Percentiles rank a stretch among this genome's conserved stretches.
Conservation (phyloP, 2,888 invertebrate species). For the Tinea pellionella region DNA sequence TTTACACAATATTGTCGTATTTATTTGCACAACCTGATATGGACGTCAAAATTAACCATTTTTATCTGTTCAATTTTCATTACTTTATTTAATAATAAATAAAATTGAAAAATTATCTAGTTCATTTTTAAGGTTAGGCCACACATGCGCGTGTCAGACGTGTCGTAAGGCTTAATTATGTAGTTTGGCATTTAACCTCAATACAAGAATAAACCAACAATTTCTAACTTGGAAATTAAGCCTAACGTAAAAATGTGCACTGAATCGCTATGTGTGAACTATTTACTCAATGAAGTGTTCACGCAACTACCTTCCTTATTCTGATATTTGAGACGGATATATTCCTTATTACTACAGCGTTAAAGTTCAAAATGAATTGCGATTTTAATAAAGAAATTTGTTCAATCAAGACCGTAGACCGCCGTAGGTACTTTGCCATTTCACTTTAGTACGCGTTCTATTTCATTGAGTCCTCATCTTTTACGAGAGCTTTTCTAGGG, state of each 20-base stretch:
- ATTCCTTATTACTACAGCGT: background rate
- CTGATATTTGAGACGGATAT: background rate
- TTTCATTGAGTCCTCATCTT: constrained; percentile 10
- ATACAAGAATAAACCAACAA: too few relatives aligned
- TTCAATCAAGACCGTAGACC: background rate
- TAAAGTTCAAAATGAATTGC: background rate
- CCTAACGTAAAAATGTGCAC: background rate
- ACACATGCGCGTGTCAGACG: too few relatives aligned
- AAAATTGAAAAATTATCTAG: too few relatives aligned
- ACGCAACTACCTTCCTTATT: background rate
- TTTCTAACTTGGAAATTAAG: background rate
- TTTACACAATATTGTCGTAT: too few relatives aligned
- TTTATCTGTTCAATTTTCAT: too few relatives aligned
- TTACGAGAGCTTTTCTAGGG: constrained; percentile 7
- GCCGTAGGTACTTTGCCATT: background rate
- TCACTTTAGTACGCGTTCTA: constrained; percentile 6
- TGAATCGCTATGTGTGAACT: constrained; percentile 1
- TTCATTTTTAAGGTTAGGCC: too few relatives aligned
- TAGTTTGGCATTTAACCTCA: too few relatives aligned
- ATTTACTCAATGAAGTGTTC: constrained; percentile 13
- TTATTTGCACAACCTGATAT: too few relatives aligned
- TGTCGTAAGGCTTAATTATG: too few relatives aligned
- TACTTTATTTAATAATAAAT: too few relatives aligned
- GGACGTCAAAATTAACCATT: too few relatives aligned
- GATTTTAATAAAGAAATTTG: background rate